Conservation (phyloP, 2,113 vertebrate genomes). For the Otocyon megalotis region DNA sequence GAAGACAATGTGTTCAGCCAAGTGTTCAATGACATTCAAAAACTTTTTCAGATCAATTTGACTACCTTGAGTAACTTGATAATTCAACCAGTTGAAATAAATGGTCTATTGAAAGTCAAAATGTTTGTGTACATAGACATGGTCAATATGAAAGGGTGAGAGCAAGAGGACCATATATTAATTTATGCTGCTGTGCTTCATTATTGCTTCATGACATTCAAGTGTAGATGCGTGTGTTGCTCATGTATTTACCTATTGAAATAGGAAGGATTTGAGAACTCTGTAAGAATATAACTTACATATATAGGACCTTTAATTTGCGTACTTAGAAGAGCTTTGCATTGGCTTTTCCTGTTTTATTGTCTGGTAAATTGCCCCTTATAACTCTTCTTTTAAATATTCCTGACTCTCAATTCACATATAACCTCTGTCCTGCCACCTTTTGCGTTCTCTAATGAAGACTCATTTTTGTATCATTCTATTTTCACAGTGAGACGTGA, state of each 20-base stretch:
- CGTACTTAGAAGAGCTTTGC: background rate
- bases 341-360: background rate
- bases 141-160: background rate
- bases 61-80: background rate
- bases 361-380: background rate
- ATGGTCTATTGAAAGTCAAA: slow-evolving; percentile 16
- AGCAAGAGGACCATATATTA: background rate
- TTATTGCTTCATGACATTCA: background rate
- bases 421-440: background rate
- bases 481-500: slow-evolving; percentile 36
- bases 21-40: slow-evolving; percentile 20
- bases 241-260: background rate
- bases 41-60: background rate
- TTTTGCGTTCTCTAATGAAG: slow-evolving; percentile 23
- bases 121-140: background rate
- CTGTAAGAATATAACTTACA: background rate
- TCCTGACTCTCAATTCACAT: slow-evolving; percentile 17
- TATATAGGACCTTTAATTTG: background rate
- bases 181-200: background rate
- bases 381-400: slow-evolving; percentile 50
- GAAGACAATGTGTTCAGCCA: slow-evolving; percentile 9
- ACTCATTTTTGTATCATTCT: slow-evolving; percentile 16
- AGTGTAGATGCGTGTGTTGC: background rate
- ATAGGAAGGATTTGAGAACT: background rate
- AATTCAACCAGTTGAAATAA: slow-evolving; percentile 42